Evolutionary conservation across 2,888 invertebrate genomes (phyloP), one percentile per base, ranked within the genome.

Genomic region (Erebia palarica): DNA sequence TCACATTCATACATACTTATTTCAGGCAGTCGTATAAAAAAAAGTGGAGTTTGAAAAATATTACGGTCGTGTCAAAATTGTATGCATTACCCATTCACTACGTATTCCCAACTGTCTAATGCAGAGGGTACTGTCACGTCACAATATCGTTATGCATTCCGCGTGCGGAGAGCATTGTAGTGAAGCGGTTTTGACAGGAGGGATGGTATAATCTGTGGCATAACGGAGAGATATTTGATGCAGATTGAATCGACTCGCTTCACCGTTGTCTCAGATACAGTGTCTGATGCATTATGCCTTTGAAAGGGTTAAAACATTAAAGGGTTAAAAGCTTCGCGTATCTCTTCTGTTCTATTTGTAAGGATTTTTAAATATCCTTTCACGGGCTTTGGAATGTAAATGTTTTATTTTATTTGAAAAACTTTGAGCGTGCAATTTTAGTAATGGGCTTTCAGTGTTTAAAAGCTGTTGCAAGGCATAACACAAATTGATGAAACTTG

Each of bases 11-110:
- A n/a, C n/a, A n/a, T n/a, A n/a, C n/a, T n/a, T n/a, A n/a, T n/a
- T n/a, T n/a, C n/a, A n/a, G n/a, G n/a, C n/a, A n/a, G n/a, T n/a
- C n/a, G n/a, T n/a, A 3, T 27, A 27, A 27, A 27, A 27, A 27
- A 27, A 4, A 27, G 27, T 27, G 2, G 27, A 27, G 27, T 27
- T 27, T 27, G 27, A 27, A 27, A 27, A 27, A 27, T 27, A 76
- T 72, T 71, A 75, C 73, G 75, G 73, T 63, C 71, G 73, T 74
- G 74, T 74, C 73, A 75, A 80, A 81, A 81, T 81, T 79, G 78
- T 81, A 80, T 81, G 81, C 81, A 81, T 81, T 81, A 81, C 76
- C 78, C 75, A 74, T 72, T 63, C 71, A 59, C 70, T 74, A 57
- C 70, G 69, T 74, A 75, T 74, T 75, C 76, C 71, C 75, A 71